phyloP scores from a whole-genome alignment of 2,888 invertebrate genomes.

The Athrips mouffetella region DNA sequence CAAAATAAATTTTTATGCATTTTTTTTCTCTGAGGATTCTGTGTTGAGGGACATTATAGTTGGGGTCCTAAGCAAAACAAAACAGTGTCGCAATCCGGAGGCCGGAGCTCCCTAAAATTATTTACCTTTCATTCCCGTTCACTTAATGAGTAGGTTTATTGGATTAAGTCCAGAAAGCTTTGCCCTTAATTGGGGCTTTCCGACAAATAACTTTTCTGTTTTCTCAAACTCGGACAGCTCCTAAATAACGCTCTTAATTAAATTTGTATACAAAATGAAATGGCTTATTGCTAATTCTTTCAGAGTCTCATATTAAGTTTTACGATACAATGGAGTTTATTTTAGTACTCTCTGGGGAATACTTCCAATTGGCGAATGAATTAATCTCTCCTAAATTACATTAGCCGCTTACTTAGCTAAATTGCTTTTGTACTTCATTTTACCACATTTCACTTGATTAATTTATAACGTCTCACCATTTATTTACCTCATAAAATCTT shows the following conservation, averaged over 20 bases:
- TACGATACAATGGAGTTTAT: neutral
- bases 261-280: constrained; percentile 58
- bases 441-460: too few relatives aligned
- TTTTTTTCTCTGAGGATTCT: too few relatives aligned
- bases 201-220: constrained; percentile 75
- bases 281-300: constrained; percentile 44
- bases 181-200: constrained; percentile 75
- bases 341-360: neutral
- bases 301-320: constrained; percentile 27
- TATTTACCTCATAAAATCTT: too few relatives aligned
- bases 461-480: too few relatives aligned
- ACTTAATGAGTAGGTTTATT: constrained; percentile 77
- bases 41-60: too few relatives aligned
- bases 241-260: constrained; percentile 71
- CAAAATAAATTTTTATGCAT: too few relatives aligned
- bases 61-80: too few relatives aligned
- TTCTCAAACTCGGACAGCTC: constrained; percentile 72
- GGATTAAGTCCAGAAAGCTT: constrained; percentile 76
- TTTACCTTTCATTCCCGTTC: constrained; percentile 73
- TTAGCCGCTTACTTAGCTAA: constrained; percentile 14
- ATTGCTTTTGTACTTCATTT: constrained; percentile 7
- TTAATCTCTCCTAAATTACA: neutral
- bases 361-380: neutral
- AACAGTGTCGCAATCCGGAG: too few relatives aligned
- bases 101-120: constrained; percentile 58